Conservation (phyloP, 1,140 invertebrate genomes). For the Bombus breviceps region DNA sequence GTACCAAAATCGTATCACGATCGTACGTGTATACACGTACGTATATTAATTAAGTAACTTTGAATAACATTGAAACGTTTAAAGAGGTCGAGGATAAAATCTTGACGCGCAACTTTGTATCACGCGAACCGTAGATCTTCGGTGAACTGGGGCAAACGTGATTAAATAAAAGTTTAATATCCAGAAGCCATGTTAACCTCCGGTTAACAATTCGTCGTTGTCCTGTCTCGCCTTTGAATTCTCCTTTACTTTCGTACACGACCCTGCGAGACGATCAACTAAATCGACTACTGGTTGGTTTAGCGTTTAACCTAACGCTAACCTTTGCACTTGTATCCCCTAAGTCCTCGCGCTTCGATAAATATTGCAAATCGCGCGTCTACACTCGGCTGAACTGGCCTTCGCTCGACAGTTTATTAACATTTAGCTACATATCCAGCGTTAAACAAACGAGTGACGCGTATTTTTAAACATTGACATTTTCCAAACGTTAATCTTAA, state of each 20-base stretch:
- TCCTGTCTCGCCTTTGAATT: slow-evolving; percentile 5
- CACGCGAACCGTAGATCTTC: background rate
- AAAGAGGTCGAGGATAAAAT: slow-evolving; percentile 1
- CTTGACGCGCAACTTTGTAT: background rate
- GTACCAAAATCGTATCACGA: too few species aligned
- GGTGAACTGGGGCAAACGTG: slow-evolving; percentile 43
- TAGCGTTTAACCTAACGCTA: background rate
- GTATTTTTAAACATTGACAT: background rate
- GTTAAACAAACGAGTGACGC: background rate
- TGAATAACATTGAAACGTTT: background rate
- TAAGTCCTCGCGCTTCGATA: background rate
- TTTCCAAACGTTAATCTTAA: background rate
- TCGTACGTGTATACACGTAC: background rate
- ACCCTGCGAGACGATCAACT: background rate
- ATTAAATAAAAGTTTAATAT: slow-evolving; percentile 54
- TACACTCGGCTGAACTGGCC: background rate
- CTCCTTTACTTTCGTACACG: background rate
- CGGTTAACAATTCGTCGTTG: background rate
- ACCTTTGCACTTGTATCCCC: background rate
- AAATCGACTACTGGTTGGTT: background rate
- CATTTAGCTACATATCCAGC: background rate
- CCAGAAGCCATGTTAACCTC: background rate
- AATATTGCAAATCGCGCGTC: background rate
- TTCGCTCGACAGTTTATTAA: background rate
- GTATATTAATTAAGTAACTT: background rate